phyloP scores from a whole-genome alignment of 2,113 vertebrate genomes.

The Antechinus flavipes region DNA sequence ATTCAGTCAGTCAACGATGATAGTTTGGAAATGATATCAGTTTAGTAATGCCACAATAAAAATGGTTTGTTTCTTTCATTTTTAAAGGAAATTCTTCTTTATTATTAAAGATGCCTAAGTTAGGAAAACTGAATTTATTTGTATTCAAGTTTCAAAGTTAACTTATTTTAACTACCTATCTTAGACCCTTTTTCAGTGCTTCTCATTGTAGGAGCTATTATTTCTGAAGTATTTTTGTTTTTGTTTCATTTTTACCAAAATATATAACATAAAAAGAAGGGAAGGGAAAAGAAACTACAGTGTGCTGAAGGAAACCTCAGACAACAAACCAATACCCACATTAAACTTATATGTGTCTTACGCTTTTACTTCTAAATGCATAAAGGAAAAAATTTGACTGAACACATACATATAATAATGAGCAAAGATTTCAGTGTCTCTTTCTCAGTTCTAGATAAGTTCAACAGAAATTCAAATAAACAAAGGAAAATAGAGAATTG shows the following conservation, averaged over 20 bases:
- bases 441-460: no score
- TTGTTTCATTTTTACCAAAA: background rate
- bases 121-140: background rate
- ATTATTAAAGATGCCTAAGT: background rate
- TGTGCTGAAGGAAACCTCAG: background rate
- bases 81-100: background rate
- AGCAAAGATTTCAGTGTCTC: no score
- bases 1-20: background rate
- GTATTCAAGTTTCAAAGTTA: constrained; percentile 21
- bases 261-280: background rate
- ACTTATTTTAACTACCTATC: background rate
- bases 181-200: background rate
- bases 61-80: background rate
- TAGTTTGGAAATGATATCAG: background rate
- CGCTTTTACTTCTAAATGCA: background rate
- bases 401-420: background rate
- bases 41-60: background rate
- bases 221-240: background rate
- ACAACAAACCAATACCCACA: background rate
- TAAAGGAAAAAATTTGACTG: background rate
- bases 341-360: background rate
- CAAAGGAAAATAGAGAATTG: no score
- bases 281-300: background rate
- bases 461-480: no score
- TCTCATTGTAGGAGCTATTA: background rate